These are phyloP conservation scores for Crematogaster levior DNA, from an alignment of 2,888 invertebrate species.

Conservation along the genomic window DNA sequence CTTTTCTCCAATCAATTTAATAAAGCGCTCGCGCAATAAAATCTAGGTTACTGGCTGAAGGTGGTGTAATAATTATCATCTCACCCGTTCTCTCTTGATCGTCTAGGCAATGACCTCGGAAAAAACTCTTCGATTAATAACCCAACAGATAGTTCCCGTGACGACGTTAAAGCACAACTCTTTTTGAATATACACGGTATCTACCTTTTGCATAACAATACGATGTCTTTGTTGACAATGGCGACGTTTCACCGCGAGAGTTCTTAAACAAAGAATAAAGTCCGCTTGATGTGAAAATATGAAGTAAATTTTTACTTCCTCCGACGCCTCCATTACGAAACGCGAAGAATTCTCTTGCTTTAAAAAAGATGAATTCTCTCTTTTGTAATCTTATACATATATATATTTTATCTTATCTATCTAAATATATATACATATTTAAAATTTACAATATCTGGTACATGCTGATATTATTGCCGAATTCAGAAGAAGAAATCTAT, in stretches of 20 bases:
- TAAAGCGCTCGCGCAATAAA: conserved; percentile 18
- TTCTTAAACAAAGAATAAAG: conserved; percentile 52
- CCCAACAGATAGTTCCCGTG: not conserved
- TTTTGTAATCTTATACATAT: not conserved
- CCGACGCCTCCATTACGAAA: conserved; percentile 16
- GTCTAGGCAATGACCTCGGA: not conserved
- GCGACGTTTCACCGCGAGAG: conserved; percentile 14
- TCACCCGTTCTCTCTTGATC: not conserved
- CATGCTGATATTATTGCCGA: not conserved
- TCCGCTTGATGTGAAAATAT: conserved; percentile 40
- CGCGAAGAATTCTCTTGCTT: conserved; percentile 12
- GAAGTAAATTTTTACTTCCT: conserved; percentile 28
- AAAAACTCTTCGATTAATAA: conserved; percentile 36
- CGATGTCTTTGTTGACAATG: conserved; percentile 40
- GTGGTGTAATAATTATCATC: conserved; percentile 42
- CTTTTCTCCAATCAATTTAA: conserved; percentile 10
- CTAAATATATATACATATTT: too few relatives aligned
- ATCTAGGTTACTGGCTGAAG: not conserved
- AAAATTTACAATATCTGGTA: conserved; percentile 1
- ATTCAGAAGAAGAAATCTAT: not conserved
- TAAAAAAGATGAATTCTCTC: not conserved
- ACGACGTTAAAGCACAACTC: conserved; percentile 11
- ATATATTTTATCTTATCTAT: too few relatives aligned
- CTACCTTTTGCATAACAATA: conserved; percentile 47
- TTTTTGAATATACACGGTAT: conserved; percentile 35